Conservation (phyloP, 2,888 invertebrate species). For the Scaeva pyrastri region DNA sequence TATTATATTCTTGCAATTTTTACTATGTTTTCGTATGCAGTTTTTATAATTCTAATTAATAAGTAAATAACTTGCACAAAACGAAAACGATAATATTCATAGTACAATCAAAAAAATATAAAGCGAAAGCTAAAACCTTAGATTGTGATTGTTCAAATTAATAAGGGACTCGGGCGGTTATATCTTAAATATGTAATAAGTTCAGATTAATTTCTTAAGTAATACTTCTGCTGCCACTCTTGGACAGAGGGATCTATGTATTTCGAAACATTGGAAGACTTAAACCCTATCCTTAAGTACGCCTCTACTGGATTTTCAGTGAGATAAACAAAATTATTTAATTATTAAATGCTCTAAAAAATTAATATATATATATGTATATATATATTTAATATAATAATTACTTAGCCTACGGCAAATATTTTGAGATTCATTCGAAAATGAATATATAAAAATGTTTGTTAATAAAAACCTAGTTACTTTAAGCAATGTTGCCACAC, state of each 20-base stretch:
- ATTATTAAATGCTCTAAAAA: conserved; percentile 63
- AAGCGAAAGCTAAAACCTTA: conserved; percentile 39
- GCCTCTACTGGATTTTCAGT: conserved; percentile 53
- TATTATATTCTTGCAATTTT: background rate
- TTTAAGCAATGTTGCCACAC: conserved; percentile 40
- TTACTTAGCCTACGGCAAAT: conserved; percentile 65
- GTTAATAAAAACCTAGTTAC: conserved; percentile 17
- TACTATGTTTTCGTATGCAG: conserved; percentile 1
- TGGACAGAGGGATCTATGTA: conserved; percentile 10
- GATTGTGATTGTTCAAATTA: conserved; percentile 46
- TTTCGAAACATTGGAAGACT: conserved; percentile 68
- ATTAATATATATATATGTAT: too few species aligned
- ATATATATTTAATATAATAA: too few species aligned
- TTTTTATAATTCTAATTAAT: conserved; percentile 33
- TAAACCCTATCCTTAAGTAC: conserved; percentile 61
- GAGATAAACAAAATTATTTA: conserved; percentile 3
- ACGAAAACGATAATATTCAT: conserved; percentile 44
- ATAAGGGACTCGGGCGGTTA: conserved; percentile 66
- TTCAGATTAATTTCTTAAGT: conserved; percentile 30
- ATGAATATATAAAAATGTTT: conserved; percentile 30
- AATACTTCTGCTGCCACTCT: conserved; percentile 44
- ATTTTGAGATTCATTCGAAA: conserved; percentile 66
- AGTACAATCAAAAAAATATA: conserved; percentile 68
- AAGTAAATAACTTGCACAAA: conserved; percentile 67
- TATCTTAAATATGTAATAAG: conserved; percentile 24